Evolutionary conservation across 2,888 invertebrate species (phyloP).

Genomic region (Drosophila multiciliata): DNA sequence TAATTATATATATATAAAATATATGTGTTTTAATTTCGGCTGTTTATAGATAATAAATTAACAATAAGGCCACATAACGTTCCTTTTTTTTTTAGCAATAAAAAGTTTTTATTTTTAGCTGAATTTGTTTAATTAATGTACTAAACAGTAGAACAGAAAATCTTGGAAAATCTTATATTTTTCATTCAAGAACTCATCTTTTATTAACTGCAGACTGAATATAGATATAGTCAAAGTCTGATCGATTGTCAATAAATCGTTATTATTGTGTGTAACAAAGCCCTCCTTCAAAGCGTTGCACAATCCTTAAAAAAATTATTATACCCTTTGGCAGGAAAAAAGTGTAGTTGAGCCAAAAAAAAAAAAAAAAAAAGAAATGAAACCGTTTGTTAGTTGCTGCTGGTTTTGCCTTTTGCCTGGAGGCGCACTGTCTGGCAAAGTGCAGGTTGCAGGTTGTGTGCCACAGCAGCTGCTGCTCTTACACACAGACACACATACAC

Average conservation of each 20-base stretch:
- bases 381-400: conserved; percentile 45
- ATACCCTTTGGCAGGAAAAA: background rate
- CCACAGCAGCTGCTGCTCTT: conserved; percentile 23
- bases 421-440: conserved; percentile 45
- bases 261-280: background rate
- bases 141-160: background rate
- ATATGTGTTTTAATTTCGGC: background rate
- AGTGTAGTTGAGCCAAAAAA: background rate
- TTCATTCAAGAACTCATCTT: too few species aligned
- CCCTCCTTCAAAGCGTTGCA: background rate
- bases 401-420: conserved; percentile 36
- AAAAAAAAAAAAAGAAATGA: conserved; percentile 11
- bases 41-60: background rate
- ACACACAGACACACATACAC: conserved; percentile 16
- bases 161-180: background rate
- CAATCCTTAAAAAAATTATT: background rate
- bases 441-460: conserved; percentile 27
- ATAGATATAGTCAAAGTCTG: background rate
- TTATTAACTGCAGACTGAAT: background rate
- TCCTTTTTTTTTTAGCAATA: fast-evolving
- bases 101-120: background rate
- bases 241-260: background rate
- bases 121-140: background rate
- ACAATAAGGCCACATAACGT: background rate
- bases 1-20: background rate